These are phyloP conservation scores for Chironomus tentans DNA, from an alignment of 2,888 invertebrate genomes.

Conservation along the genomic window DNA sequence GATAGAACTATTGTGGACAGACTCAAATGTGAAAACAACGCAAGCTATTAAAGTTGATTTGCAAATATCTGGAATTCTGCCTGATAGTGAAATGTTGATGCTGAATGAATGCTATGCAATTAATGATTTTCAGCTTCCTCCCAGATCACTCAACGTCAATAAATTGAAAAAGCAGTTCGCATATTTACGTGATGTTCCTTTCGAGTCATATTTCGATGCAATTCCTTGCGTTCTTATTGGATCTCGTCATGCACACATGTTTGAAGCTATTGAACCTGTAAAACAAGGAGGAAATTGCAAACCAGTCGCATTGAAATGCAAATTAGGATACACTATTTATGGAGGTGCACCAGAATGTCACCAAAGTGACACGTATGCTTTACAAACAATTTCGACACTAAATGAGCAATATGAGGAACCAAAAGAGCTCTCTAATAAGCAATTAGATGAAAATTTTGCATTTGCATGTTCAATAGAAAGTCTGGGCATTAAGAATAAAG, in stretches of 20 bases:
- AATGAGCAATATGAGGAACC: neutral
- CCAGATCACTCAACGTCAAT: neutral
- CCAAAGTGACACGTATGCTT: neutral
- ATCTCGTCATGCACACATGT: neutral
- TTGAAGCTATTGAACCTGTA: neutral
- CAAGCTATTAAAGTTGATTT: neutral
- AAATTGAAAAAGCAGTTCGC: neutral
- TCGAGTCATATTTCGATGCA: neutral
- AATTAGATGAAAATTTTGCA: conserved; percentile 17
- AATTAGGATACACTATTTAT: conserved; percentile 7
- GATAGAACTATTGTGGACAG: neutral
- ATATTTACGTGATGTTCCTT: neutral
- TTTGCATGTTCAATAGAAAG: conserved; percentile 1
- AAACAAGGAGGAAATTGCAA: neutral
- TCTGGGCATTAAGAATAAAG: neutral
- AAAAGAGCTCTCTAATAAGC: neutral
- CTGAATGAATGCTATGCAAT: neutral
- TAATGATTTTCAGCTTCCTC: neutral
- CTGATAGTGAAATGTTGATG: neutral
- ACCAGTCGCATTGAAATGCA: conserved; percentile 4
- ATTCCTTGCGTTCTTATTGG: neutral
- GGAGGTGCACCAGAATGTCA: neutral
- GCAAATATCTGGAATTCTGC: neutral
- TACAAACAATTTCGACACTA: neutral
- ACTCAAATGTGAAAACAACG: neutral